Evolutionary conservation across 2,888 invertebrate genomes (phyloP).

Genomic region (Drosophila siamana): DNA sequence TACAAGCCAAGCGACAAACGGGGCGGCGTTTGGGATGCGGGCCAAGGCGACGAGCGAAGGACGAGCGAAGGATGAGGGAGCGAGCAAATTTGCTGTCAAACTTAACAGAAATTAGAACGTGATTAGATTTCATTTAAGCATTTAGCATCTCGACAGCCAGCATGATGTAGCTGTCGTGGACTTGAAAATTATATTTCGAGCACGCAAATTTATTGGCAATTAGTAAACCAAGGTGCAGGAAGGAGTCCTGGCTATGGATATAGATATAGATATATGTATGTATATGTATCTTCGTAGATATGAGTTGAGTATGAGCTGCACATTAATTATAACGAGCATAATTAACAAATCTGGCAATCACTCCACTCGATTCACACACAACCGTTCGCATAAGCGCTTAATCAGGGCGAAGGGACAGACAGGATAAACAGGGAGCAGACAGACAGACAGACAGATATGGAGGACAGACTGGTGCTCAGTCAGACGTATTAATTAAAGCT

Average conservation of each 20-base stretch:
- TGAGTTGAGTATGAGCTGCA: slow-evolving; percentile 11
- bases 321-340: slow-evolving; percentile 77
- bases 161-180: slow-evolving; percentile 57
- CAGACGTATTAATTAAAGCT: slow-evolving; percentile 73
- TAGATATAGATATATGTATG: too few relatives aligned
- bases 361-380: slow-evolving; percentile 39
- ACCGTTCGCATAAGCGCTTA: slow-evolving; percentile 50
- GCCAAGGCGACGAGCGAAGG: slow-evolving; percentile 12
- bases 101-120: slow-evolving; percentile 79
- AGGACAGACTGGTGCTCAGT: slow-evolving; percentile 40
- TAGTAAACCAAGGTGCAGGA: not conserved
- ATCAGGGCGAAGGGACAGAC: slow-evolving; percentile 16
- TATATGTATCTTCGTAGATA: not conserved
- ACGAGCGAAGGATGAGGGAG: not conserved
- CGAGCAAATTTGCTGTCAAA: slow-evolving; percentile 67
- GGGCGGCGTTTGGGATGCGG: slow-evolving; percentile 13
- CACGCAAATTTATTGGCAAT: slow-evolving; percentile 79
- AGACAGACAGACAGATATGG: not conserved
- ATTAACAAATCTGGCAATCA: slow-evolving; percentile 77
- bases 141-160: slow-evolving; percentile 70
- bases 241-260: not conserved
- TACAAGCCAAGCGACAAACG: slow-evolving; percentile 48
- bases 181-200: slow-evolving; percentile 70
- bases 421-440: slow-evolving; percentile 18
- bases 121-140: slow-evolving; percentile 80